phyloP scores from a whole-genome alignment of 2,113 vertebrate species.

The Martes martes region DNA sequence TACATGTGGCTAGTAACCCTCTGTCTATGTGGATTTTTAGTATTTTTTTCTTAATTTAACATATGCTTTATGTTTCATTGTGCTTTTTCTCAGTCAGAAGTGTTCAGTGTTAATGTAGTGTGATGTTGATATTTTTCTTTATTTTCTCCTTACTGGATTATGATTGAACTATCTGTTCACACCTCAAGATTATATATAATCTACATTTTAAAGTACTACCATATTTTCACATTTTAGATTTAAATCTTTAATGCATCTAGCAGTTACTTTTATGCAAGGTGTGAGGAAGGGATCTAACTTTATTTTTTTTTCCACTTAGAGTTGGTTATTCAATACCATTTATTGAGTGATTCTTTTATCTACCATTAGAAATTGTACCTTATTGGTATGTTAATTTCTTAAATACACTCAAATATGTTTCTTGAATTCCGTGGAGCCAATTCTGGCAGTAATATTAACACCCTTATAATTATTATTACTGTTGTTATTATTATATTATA shows the following conservation, averaged over 20 bases:
- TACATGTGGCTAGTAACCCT: neutral
- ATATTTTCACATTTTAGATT: neutral
- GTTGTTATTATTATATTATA: neutral
- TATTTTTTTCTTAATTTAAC: neutral
- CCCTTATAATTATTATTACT: neutral
- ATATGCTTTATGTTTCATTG: neutral
- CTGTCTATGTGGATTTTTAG: neutral
- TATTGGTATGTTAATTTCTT: neutral
- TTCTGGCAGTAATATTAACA: neutral
- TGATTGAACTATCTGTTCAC: neutral
- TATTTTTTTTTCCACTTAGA: neutral
- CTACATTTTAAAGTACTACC: neutral
- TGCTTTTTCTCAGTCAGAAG: neutral
- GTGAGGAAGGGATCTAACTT: neutral
- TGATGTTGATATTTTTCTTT: neutral
- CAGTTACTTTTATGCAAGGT: neutral
- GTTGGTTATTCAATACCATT: neutral
- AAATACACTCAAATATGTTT: neutral
- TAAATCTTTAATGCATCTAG: neutral
- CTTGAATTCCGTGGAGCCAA: neutral
- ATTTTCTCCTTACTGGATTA: neutral
- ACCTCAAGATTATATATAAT: neutral
- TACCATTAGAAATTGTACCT: neutral
- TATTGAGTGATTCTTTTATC: neutral
- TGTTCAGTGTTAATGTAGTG: neutral